Evolutionary conservation across 2,113 vertebrate species (phyloP).

Genomic region (Gnathonemus echidnorhynchus): DNA sequence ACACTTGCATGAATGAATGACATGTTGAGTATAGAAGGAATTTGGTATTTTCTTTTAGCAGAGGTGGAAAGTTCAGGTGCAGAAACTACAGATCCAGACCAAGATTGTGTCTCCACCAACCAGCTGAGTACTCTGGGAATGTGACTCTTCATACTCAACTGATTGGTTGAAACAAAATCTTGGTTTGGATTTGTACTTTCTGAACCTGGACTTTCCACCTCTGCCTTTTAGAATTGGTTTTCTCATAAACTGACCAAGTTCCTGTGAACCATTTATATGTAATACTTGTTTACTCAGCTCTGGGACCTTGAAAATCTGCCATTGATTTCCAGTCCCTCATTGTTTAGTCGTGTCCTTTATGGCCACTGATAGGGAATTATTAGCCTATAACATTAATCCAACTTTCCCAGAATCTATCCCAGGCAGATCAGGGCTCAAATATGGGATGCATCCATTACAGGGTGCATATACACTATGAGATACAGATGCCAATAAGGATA

Average conservation of each 20-base stretch:
- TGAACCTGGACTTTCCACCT: neutral
- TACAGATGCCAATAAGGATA: neutral
- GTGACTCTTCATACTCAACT: neutral
- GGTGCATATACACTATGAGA: neutral
- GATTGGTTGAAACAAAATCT: neutral
- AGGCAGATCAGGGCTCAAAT: neutral
- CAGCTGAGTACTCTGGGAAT: neutral
- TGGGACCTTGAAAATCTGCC: neutral
- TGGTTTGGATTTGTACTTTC: neutral
- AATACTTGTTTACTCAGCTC: neutral
- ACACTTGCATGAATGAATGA: neutral
- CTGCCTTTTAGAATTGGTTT: neutral
- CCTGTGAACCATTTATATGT: neutral
- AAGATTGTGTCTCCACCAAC: neutral
- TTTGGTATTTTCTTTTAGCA: neutral
- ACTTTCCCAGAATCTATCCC: neutral
- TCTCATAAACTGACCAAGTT: neutral
- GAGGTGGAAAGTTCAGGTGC: neutral
- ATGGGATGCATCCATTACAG: neutral
- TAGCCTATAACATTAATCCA: neutral
- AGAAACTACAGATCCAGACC: neutral
- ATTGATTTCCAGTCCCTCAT: neutral
- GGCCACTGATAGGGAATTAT: neutral
- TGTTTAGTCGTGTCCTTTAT: neutral
- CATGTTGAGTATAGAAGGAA: neutral